Evolutionary conservation across 2,888 invertebrate genomes (phyloP).

Genomic region (Agriotes lineatus): DNA sequence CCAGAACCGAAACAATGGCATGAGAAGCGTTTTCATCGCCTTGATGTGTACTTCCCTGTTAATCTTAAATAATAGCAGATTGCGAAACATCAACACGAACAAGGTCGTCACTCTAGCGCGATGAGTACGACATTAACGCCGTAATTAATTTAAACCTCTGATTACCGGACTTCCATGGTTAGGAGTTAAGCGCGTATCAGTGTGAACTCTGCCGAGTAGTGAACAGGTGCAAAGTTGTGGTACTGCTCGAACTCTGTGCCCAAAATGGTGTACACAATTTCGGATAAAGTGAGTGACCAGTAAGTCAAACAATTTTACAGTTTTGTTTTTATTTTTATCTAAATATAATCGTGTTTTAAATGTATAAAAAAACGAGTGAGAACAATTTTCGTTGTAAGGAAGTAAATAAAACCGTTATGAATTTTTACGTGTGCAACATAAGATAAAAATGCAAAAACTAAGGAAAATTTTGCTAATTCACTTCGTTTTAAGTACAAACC

Average conservation of each 20-base stretch:
- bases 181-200: background rate
- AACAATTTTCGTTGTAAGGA: too few species aligned
- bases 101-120: conserved; percentile 7
- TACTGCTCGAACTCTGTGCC: conserved; percentile 49
- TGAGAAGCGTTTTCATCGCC: background rate
- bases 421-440: too few species aligned
- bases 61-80: background rate
- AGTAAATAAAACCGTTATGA: too few species aligned
- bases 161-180: background rate
- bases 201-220: background rate
- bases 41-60: background rate
- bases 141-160: conserved; percentile 2
- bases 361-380: too few species aligned
- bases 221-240: background rate
- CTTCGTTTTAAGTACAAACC: too few species aligned
- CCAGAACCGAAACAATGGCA: background rate
- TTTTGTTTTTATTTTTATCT: too few species aligned
- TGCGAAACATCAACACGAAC: background rate
- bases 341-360: too few species aligned
- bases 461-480: too few species aligned
- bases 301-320: conserved; percentile 40
- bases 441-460: too few species aligned
- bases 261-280: conserved; percentile 53
- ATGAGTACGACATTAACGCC: background rate
- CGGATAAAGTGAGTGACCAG: conserved; percentile 49